phyloP scores from a whole-genome alignment of 2,113 vertebrate genomes.

The Triplophysa tibetana region DNA sequence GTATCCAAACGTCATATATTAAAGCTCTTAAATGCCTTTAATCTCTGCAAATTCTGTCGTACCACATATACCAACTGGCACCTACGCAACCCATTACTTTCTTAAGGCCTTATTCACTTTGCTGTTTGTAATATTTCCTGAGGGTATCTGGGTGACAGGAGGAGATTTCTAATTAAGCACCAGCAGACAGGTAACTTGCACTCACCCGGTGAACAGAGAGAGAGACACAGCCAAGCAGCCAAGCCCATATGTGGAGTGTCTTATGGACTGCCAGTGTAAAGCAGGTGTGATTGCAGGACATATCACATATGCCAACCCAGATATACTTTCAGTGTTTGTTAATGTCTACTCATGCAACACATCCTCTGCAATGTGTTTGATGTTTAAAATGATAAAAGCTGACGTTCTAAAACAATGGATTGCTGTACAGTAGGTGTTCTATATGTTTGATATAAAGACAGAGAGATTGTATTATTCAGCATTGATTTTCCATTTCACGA shows the following conservation, averaged over 20 bases:
- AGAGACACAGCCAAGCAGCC: conserved; percentile 44
- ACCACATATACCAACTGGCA: conserved; percentile 16
- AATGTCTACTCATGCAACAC: neutral
- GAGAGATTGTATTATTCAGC: neutral
- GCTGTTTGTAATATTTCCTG: conserved; percentile 56
- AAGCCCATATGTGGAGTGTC: conserved; percentile 32
- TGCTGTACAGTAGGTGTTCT: neutral
- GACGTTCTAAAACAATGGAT: neutral
- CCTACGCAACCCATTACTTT: conserved; percentile 25
- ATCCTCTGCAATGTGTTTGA: neutral
- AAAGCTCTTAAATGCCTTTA: neutral
- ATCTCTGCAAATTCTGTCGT: neutral
- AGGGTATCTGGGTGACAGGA: conserved; percentile 62
- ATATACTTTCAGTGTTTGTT: neutral
- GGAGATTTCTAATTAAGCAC: conserved; percentile 61
- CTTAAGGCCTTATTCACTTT: conserved; percentile 9
- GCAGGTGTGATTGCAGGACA: conserved; percentile 35
- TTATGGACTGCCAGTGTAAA: conserved; percentile 27
- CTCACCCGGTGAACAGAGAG: conserved; percentile 47
- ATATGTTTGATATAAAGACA: neutral
- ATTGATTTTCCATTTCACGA: neutral
- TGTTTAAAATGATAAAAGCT: neutral
- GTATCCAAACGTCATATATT: neutral
- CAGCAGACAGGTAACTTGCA: conserved; percentile 49
- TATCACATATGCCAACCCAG: conserved; percentile 34